These are phyloP conservation scores for Heliconius congener DNA, from an alignment of 1,140 invertebrate genomes.

Conservation along the genomic window DNA sequence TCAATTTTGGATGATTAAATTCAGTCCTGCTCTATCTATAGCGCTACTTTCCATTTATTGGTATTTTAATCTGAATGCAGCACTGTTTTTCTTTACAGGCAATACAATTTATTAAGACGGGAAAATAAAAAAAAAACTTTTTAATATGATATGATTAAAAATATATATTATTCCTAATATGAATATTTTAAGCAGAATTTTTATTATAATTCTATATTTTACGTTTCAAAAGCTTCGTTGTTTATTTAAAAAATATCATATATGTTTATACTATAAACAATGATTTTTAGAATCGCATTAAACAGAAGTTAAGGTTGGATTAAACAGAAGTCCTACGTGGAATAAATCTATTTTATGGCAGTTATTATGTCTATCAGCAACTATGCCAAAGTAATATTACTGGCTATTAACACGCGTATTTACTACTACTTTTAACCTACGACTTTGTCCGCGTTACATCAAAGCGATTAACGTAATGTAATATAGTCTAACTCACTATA, in stretches of 20 bases:
- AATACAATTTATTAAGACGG: no score
- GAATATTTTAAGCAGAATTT: no score
- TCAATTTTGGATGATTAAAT: no score
- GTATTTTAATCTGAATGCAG: no score
- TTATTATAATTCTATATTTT: neutral
- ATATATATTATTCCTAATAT: no score
- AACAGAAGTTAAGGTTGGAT: neutral
- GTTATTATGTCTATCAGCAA: conserved; percentile 1
- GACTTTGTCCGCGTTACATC: neutral
- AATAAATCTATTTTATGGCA: conserved; percentile 14
- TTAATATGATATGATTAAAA: no score
- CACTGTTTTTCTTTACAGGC: no score
- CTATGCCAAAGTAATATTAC: conserved; percentile 9
- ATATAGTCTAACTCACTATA: no score
- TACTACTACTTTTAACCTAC: neutral
- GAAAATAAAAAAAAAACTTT: no score
- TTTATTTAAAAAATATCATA: neutral
- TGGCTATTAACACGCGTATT: neutral
- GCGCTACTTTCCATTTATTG: no score
- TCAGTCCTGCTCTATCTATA: no score
- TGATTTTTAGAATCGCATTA: neutral
- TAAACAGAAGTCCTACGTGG: neutral
- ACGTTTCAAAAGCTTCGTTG: neutral
- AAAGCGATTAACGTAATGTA: no score
- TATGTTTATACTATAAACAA: neutral